Evolutionary conservation across 2,888 invertebrate genomes (phyloP).

Genomic region (Drosophila testacea): DNA sequence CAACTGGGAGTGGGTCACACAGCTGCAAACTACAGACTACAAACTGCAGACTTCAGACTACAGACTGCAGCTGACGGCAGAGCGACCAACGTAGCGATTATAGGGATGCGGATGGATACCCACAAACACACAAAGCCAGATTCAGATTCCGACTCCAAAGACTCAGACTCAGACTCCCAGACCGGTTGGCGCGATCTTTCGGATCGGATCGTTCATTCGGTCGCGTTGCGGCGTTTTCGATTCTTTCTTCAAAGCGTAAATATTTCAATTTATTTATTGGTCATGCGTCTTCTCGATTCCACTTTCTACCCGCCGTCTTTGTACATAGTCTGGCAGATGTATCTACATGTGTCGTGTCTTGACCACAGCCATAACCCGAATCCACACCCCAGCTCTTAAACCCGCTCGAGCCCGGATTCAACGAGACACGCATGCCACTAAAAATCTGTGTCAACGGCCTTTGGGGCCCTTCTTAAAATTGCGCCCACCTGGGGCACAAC

Average conservation of each 20-base stretch:
- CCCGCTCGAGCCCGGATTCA: constrained; percentile 23
- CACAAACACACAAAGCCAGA: constrained; percentile 43
- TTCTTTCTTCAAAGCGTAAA: constrained; percentile 71
- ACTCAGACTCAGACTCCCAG: constrained; percentile 44
- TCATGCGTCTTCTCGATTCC: constrained; percentile 61
- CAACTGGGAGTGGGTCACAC: constrained; percentile 80
- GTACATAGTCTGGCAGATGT: constrained; percentile 45
- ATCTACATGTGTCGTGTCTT: constrained; percentile 70
- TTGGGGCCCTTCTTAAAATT: constrained; percentile 56
- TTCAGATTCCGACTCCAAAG: constrained; percentile 35
- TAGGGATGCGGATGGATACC: constrained; percentile 66
- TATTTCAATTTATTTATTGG: constrained; percentile 79
- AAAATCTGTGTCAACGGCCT: constrained; percentile 75
- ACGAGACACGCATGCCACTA: constrained; percentile 49
- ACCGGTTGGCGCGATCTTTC: constrained; percentile 52
- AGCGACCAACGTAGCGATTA: constrained; percentile 68
- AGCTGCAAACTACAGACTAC: constrained; percentile 62
- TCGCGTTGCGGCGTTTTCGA: constrained; percentile 43
- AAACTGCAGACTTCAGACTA: constrained; percentile 54
- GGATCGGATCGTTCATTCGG: constrained; percentile 12
- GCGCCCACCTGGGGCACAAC: constrained; percentile 30
- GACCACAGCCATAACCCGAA: constrained; percentile 48
- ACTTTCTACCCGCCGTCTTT: constrained; percentile 62
- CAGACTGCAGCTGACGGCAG: constrained; percentile 28
- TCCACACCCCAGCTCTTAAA: constrained; percentile 12